Conservation (phyloP, 1,140 invertebrate species). For the Agrilus planipennis region DNA sequence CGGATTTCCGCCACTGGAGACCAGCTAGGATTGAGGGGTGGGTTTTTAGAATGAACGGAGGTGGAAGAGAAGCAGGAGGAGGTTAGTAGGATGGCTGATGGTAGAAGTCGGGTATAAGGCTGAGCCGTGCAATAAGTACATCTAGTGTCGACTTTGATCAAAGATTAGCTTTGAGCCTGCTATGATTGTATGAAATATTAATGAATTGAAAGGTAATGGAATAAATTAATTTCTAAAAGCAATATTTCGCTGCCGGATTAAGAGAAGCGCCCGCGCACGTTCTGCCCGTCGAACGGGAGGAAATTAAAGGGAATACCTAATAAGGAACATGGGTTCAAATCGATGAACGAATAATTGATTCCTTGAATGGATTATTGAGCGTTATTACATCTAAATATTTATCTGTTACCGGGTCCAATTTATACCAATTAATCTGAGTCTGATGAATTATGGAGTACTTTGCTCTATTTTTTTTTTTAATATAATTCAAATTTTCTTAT, state of each 20-base stretch:
- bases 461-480: not conserved
- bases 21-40: not conserved
- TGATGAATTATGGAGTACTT: not conserved
- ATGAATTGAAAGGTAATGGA: constrained; percentile 37
- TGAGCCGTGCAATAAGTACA: too few relatives aligned
- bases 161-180: constrained; percentile 23
- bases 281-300: constrained; percentile 15
- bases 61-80: constrained; percentile 11
- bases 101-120: constrained; percentile 12
- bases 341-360: constrained; percentile 11
- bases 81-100: constrained; percentile 6
- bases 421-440: constrained; percentile 1
- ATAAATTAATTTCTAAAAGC: constrained; percentile 38
- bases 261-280: too few relatives aligned
- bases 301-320: constrained; percentile 34
- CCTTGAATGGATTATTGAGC: constrained; percentile 6
- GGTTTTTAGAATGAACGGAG: constrained; percentile 12
- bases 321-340: constrained; percentile 26
- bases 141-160: constrained; percentile 20
- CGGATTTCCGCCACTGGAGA: too few relatives aligned
- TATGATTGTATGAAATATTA: constrained; percentile 35
- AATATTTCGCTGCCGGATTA: constrained; percentile 28
- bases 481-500: not conserved
- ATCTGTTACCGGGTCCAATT: constrained; percentile 5
- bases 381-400: too few relatives aligned